phyloP scores from a whole-genome alignment of 1,140 invertebrate species.

The Melitaea cinxia region DNA sequence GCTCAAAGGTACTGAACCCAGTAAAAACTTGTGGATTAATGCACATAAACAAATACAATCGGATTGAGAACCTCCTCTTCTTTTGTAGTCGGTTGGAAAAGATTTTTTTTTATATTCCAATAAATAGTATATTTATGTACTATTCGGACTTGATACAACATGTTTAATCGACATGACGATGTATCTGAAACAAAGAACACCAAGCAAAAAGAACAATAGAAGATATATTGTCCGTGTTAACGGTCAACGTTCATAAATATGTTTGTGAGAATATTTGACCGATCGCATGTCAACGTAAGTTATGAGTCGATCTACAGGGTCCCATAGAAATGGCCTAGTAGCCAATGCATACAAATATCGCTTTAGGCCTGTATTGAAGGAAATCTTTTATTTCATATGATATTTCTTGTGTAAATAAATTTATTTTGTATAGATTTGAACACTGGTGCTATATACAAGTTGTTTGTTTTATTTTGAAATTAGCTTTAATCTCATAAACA shows the following conservation, averaged over 20 bases:
- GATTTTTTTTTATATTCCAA: no score
- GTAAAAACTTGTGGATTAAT: no score
- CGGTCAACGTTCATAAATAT: slow-evolving; percentile 31
- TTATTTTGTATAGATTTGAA: neutral
- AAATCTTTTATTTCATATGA: neutral
- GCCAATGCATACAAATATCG: slow-evolving; percentile 44
- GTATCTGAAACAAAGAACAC: neutral
- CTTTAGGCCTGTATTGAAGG: neutral
- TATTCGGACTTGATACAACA: no score
- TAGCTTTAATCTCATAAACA: no score
- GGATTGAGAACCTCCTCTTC: no score
- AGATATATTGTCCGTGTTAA: slow-evolving; percentile 10
- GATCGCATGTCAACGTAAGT: slow-evolving; percentile 46
- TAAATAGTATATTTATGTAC: no score
- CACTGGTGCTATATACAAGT: no score
- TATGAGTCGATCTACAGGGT: slow-evolving; percentile 38
- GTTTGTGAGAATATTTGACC: slow-evolving; percentile 37
- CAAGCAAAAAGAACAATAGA: neutral
- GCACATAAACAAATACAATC: no score
- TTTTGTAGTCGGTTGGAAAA: no score
- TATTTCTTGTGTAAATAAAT: neutral
- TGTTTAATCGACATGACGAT: no score
- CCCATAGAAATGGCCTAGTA: slow-evolving; percentile 36
- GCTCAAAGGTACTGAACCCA: no score
- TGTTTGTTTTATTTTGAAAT: no score